Evolutionary conservation across 2,888 invertebrate species (phyloP), one percentile per base, ranked within the genome.

Genomic region (Leptarthrus brevirostris): DNA sequence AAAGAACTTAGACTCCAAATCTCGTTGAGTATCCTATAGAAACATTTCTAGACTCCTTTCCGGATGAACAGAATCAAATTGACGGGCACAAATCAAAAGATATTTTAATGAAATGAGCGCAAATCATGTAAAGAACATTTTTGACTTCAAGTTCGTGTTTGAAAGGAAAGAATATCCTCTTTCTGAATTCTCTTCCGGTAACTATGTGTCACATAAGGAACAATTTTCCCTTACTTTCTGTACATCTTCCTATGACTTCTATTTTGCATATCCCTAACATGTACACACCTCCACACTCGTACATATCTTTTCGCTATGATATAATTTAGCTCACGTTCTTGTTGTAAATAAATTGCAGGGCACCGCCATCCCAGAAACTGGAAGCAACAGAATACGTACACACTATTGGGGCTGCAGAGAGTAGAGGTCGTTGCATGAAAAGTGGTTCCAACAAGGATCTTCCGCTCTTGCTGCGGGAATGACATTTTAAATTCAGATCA

Each of bases 321-420:
- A 69, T 69, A 52, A 69, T 69, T 69, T 69, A 69, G 34, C 69
- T 69, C 69, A 69, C 69, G 69, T 69, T 44, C 52, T 22, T 52
- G 69, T 69, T 69, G 69, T 69, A 69, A 69, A 69, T 69, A 69
- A 52, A 69, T 69, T 49, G 52, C 69, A 69, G 30, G 52, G 69
- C 69, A 52, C 18, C 20, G 18, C 58, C 58, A 47, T 22, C 24
- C 64, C 24, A 24, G n/a, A 34, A 34, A 24, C 34, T 34, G 18
- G 52, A 52, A 69, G 69, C 69, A 69, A 69, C 69, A 69, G 69
- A 69, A 69, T 52, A 69, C 52, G 69, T 52, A 34, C 52, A 69
- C 52, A 26, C 49, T 69, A 52, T 52, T 30, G 34, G 18, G 2
- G 30, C 44, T 30, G 69, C 18, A 14, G 34, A 8, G 34, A 47